Evolutionary conservation across 2,888 invertebrate species (phyloP).

Genomic region (Syrphus vitripennis): DNA sequence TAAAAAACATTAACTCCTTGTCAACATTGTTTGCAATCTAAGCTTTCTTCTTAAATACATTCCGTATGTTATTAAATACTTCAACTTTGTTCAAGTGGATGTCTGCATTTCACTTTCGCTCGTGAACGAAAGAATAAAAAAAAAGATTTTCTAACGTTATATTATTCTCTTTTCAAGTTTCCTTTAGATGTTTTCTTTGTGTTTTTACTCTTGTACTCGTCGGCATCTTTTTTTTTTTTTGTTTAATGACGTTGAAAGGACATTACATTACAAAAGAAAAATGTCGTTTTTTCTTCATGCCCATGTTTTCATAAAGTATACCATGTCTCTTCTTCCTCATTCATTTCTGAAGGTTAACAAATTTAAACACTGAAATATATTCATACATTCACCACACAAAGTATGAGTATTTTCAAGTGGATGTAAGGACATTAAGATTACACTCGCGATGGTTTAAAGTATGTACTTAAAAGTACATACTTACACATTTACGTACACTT

Average conservation of each 20-base stretch:
- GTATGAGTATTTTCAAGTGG: not conserved
- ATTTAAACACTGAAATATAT: not conserved
- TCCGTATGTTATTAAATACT: conserved; percentile 30
- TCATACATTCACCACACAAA: not conserved
- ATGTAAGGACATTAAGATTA: not conserved
- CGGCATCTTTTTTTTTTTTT: not conserved
- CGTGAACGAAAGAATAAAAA: not conserved
- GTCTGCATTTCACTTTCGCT: conserved; percentile 43
- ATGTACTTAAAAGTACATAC: not conserved
- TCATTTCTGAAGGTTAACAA: conserved; percentile 31
- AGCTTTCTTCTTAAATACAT: not conserved
- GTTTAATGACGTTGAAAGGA: not conserved
- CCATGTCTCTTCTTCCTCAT: not conserved
- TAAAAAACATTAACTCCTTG: not conserved
- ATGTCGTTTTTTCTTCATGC: not conserved
- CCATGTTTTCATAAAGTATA: not conserved
- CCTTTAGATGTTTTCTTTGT: not conserved
- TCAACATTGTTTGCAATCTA: not conserved
- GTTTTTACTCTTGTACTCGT: not conserved
- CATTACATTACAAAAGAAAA: not conserved
- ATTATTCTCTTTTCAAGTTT: conserved; percentile 11
- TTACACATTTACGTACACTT: not conserved
- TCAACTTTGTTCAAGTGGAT: conserved; percentile 13
- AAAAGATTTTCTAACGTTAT: not conserved
- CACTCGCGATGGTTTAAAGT: not conserved